Percentiles rank a stretch among this genome's conserved stretches.
Conservation (phyloP, 2,797 vertebrate genomes). For the Glossophaga mutica region DNA sequence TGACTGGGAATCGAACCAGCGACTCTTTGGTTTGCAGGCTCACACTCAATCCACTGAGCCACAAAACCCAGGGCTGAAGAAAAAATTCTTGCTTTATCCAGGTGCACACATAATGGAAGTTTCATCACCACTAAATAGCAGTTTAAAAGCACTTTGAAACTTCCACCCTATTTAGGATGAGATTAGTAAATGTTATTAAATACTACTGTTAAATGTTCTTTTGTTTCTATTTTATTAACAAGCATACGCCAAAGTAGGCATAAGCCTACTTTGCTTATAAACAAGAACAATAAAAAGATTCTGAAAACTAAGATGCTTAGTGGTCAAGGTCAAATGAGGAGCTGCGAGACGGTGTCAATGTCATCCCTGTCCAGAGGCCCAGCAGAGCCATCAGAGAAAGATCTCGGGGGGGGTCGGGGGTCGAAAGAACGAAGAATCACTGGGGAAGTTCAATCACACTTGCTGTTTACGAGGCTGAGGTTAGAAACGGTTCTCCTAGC, state of each 20-base stretch:
- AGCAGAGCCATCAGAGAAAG: background rate
- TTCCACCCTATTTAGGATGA: background rate
- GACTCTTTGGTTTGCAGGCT: too few relatives aligned
- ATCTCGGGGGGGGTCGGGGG: background rate
- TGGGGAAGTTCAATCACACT: background rate
- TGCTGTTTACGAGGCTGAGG: background rate
- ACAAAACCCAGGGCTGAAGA: too few relatives aligned
- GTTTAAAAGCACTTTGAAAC: conserved; percentile 11
- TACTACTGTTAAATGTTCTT: background rate
- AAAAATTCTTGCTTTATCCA: background rate
- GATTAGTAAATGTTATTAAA: background rate
- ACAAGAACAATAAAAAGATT: background rate
- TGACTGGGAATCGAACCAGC: too few relatives aligned
- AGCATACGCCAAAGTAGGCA: background rate
- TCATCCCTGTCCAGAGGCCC: background rate
- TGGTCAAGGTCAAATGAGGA: background rate
- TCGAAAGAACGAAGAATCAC: background rate
- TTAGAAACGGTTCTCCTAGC: background rate
- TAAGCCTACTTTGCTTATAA: conserved; percentile 17
- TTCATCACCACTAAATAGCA: background rate
- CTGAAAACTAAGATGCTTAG: background rate
- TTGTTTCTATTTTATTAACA: conserved; percentile 17
- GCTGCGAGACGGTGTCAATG: background rate
- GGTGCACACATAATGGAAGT: background rate
- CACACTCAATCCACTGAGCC: too few relatives aligned